Evolutionary conservation across 2,888 invertebrate genomes (phyloP), one percentile per base, ranked within the genome.

Genomic region (Mimas tiliae): DNA sequence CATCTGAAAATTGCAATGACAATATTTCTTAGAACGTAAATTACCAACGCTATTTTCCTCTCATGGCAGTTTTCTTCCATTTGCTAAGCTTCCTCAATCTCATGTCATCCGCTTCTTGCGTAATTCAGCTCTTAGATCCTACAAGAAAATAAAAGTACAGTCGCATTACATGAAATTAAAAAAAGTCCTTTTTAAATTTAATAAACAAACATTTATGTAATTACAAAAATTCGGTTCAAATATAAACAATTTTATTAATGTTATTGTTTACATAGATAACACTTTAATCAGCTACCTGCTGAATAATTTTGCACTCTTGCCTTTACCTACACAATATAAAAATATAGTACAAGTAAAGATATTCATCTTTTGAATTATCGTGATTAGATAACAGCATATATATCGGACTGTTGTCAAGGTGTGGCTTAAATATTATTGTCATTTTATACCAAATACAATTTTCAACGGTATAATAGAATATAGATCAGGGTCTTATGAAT

Each of bases 21-120:
- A 58, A 58, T 58, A 58, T 58, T 58, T 58, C 58, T 58, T 42
- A 9, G 58, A 58, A 58, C 42, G 12, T 38, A 42, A 42, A 38
- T 58, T 58, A 19, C 6, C 38, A 12, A 0, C 12, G 58, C 19
- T 42, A 58, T 58, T 58, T 58, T 58, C 58, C 58, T 58, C 19
- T 58, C 19, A 8, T 34, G 8, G 16, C 19, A 16, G 38, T 21
- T 42, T 34, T 38, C 38, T 11, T 38, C 58, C 38, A 58, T 42
- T 58, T 58, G 42, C 58, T 58, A 42, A 42, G 58, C 58, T 58
- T 58, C 58, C 58, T 58, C 42, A 58, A 58, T 58, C 58, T 58
- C 58, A 42, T 42, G 58, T 42, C 42, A 42, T 58, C 58, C 58
- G 58, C 58, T 38, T 33, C 42, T 42, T 14, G 42, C 19, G 19